Evolutionary conservation across 1,140 invertebrate species (phyloP), one percentile per base, ranked within the genome.

Genomic region (Penaeus vannamei): DNA sequence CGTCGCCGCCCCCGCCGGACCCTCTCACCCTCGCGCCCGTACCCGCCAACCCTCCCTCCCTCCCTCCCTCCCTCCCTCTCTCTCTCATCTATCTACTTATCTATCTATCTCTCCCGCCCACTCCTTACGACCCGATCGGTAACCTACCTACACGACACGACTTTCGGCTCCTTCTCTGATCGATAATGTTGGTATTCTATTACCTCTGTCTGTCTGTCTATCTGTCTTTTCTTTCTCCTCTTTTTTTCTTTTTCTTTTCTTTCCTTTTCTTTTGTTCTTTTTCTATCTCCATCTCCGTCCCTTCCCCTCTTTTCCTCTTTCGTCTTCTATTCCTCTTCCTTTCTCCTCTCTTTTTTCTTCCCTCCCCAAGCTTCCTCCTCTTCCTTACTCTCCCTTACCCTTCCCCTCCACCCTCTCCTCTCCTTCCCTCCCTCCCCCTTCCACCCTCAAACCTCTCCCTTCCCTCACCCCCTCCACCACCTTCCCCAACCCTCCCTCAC

Each of bases 21-120:
- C 42, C 10, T 5, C 10, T 46, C n/a, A n/a, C 10, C 10, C 42
- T 10, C 10, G 42, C 42, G 3, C 42, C 10, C 10, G 3, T 46
- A 46, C 4, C 19, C 26, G 7, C 59, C 19, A 7, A 59, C 42
- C 29, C 26, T 62, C 60, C 23, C 60, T 60, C n/a, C 59, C 80
- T 82, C 82, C 32, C 82, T 32, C 26, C 12, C 60, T n/a, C 59
- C 20, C 82, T 64, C 26, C 26, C 82, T 36, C 29, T 36, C 82
- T 84, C 82, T 64, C 26, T 84, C 20, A 17, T 42, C 12, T 61
- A 8, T 17, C 12, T 32, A 32, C 59, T 26, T n/a, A n/a, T n/a
- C n/a, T n/a, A n/a, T n/a, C n/a, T n/a, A n/a, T n/a, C n/a, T 61
- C 32, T 61, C 26, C 29, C 61, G 46, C 10, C 14, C 53, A 12